Conservation (phyloP, 2,797 vertebrate genomes). For the Coendou prehensilis region DNA sequence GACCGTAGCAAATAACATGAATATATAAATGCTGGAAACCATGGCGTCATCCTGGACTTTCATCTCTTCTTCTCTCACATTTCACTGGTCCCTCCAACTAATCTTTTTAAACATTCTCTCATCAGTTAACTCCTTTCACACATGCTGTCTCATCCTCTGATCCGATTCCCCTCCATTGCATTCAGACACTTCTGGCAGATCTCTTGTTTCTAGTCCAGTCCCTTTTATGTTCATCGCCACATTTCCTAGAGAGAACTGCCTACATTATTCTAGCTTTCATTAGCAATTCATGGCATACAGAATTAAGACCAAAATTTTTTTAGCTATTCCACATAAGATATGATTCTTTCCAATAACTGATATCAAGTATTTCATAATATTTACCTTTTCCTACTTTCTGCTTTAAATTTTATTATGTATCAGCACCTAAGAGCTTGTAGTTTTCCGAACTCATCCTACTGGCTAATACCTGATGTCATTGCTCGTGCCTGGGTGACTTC, state of each 20-base stretch:
- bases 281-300: not conserved
- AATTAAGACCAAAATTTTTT: not conserved
- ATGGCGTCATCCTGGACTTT: not conserved
- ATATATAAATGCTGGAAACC: not conserved
- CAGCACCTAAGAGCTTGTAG: not conserved
- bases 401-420: slow-evolving; percentile 34
- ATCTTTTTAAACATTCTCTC: not conserved
- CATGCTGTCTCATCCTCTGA: not conserved
- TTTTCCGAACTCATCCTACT: not conserved
- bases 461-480: not conserved
- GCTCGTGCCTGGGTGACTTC: not conserved
- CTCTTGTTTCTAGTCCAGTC: not conserved
- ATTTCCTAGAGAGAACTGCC: not conserved
- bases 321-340: not conserved
- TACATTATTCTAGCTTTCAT: not conserved
- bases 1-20: not conserved
- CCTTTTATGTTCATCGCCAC: not conserved
- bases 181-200: not conserved
- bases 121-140: not conserved
- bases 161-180: not conserved
- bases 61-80: not conserved
- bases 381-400: not conserved
- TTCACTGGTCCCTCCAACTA: not conserved
- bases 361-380: not conserved
- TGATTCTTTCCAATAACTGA: not conserved